A percentile compares a stretch with the other conserved stretches of the same genome.
phyloP scores from a whole-genome alignment of 2,113 vertebrate genomes.

The Formicarius rufipectus region DNA sequence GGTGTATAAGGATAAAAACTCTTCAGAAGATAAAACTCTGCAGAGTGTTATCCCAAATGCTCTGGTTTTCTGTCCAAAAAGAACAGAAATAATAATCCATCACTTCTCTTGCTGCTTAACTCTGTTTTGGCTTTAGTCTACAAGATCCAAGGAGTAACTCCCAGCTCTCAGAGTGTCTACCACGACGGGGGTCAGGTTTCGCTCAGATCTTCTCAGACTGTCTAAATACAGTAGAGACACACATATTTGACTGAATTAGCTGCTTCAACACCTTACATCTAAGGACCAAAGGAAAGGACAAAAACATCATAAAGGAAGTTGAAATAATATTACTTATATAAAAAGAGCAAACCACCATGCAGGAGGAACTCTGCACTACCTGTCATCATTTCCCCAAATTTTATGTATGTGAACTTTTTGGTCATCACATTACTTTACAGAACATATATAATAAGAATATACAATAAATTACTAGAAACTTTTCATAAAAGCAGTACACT shows the following conservation, averaged over 20 bases:
- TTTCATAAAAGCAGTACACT: not conserved
- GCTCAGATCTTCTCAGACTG: not conserved
- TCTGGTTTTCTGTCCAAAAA: not conserved
- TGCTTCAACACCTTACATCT: not conserved
- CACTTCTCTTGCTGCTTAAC: not conserved
- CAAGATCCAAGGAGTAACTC: not conserved
- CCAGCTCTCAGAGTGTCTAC: not conserved
- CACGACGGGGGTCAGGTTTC: not conserved
- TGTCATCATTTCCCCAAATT: not conserved
- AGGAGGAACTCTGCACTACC: not conserved
- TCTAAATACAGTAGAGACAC: not conserved
- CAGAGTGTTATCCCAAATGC: not conserved
- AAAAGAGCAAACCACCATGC: not conserved
- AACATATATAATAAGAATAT: not conserved
- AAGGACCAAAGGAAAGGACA: not conserved
- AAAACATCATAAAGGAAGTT: not conserved
- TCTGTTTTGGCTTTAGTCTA: not conserved
- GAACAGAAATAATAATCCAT: not conserved
- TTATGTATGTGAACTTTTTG: not conserved
- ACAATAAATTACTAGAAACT: not conserved
- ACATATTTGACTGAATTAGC: not conserved
- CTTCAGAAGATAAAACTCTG: not conserved
- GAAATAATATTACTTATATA: not conserved
- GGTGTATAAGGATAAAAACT: not conserved
- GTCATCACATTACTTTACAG: not conserved